These are phyloP conservation scores for Cetoscarus ocellatus DNA, from an alignment of 2,797 vertebrate genomes.

Conservation along the genomic window DNA sequence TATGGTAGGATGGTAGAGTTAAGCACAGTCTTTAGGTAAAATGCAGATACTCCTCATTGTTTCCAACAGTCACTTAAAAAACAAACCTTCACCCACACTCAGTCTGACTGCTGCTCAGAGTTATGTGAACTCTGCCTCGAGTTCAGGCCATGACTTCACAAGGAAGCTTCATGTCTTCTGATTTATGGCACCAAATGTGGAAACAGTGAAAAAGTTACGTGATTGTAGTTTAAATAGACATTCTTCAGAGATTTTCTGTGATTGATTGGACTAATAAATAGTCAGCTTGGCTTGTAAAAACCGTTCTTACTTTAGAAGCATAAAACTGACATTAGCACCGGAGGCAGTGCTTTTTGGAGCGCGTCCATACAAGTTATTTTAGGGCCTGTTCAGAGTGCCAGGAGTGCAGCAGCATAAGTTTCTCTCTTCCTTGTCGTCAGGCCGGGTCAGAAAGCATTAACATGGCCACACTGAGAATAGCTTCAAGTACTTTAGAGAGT, in stretches of 20 bases:
- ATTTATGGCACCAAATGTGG: constrained; percentile 58
- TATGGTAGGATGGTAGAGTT: background rate
- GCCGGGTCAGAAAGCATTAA: constrained; percentile 73
- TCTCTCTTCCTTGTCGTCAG: constrained; percentile 63
- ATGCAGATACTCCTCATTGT: background rate
- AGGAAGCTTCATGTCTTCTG: constrained; percentile 9
- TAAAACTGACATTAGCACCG: constrained; percentile 58
- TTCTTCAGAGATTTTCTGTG: constrained; percentile 58
- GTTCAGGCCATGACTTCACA: constrained; percentile 20
- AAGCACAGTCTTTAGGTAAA: background rate
- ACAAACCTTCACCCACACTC: constrained; percentile 5
- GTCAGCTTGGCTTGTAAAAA: constrained; percentile 37
- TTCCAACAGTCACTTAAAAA: constrained; percentile 1
- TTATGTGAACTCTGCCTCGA: constrained; percentile 29
- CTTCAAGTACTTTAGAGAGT: constrained; percentile 70
- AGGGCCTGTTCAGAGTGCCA: constrained; percentile 49
- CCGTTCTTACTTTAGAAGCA: constrained; percentile 51
- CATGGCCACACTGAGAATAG: constrained; percentile 73
- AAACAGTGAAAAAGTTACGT: constrained; percentile 29
- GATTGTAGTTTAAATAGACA: constrained; percentile 45
- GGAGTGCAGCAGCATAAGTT: constrained; percentile 58
- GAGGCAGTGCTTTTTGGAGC: constrained; percentile 55
- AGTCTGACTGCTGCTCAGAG: constrained; percentile 17
- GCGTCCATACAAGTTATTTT: constrained; percentile 73
- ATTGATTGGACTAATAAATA: constrained; percentile 57